Evolutionary conservation across 1,140 invertebrate species (phyloP).

Genomic region (Gryon sp.): DNA sequence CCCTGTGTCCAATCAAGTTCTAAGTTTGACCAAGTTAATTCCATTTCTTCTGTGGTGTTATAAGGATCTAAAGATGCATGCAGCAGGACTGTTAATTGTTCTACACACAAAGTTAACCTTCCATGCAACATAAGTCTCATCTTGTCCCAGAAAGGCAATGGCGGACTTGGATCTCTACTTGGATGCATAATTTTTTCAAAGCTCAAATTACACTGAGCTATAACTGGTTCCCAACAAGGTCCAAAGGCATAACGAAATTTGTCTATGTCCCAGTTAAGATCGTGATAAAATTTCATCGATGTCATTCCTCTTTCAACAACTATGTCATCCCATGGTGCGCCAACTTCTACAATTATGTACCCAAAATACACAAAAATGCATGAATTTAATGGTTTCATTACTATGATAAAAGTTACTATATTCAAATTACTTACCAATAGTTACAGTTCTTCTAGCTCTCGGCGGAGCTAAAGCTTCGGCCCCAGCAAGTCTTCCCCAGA

Average conservation of each 20-base stretch:
- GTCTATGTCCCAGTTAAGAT: conserved; percentile 96
- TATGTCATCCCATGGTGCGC: conserved; percentile 86
- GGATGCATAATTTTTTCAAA: conserved; percentile 92
- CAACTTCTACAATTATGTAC: conserved; percentile 79
- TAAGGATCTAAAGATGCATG: conserved; percentile 98
- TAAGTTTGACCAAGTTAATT: conserved; percentile 94
- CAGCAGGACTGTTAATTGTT: conserved; percentile 91
- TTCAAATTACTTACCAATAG: conserved; percentile 75
- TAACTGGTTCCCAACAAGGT: conserved; percentile 98
- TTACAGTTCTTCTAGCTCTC: conserved; percentile 86
- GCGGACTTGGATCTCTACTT: conserved; percentile 94
- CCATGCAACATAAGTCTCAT: conserved; percentile 95
- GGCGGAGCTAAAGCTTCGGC: conserved; percentile 92
- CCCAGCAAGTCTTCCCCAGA: conserved; percentile 94
- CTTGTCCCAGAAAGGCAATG: conserved; percentile 99
- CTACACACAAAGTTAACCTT: conserved; percentile 90
- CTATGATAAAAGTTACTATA: no score
- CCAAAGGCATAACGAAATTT: conserved; percentile 96
- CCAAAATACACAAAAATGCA: no score
- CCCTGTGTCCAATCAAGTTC: conserved; percentile 98
- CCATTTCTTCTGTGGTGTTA: conserved; percentile 99
- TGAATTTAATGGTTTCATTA: no score
- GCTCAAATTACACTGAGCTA: conserved; percentile 96
- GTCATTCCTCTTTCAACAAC: conserved; percentile 93
- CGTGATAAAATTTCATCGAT: conserved; percentile 97